Percentiles rank a stretch among this genome's conserved stretches.
phyloP scores from a whole-genome alignment of 1,140 invertebrate genomes.

The Papilio xuthus region DNA sequence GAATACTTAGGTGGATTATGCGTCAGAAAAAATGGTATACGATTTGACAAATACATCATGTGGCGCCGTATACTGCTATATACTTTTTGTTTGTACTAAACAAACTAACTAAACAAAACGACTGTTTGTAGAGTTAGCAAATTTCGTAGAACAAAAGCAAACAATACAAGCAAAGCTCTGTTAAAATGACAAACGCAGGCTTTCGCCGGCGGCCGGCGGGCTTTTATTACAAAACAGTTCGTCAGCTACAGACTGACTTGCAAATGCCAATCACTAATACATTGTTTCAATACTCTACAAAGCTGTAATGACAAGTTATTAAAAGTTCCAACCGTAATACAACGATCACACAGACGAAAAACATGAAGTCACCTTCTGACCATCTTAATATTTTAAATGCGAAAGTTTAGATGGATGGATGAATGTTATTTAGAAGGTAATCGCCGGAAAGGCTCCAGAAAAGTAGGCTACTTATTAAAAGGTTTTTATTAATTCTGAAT shows the following conservation, averaged over 20 bases:
- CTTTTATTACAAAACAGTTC: neutral
- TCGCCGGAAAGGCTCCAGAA: no score
- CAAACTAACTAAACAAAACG: neutral
- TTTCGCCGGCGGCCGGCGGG: neutral
- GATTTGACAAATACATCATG: no score
- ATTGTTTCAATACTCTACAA: neutral
- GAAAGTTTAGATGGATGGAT: no score
- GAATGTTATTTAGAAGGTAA: no score
- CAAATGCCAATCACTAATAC: neutral
- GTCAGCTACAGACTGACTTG: neutral
- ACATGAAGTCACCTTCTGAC: no score
- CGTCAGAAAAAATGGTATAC: no score
- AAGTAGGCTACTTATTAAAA: no score
- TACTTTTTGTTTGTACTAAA: neutral
- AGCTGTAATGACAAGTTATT: neutral
- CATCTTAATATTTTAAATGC: no score
- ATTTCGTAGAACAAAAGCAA: neutral
- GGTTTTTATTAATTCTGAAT: no score
- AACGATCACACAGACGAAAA: neutral
- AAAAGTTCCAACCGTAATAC: neutral
- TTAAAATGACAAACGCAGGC: constrained; percentile 4
- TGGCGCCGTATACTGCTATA: neutral
- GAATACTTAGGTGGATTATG: no score
- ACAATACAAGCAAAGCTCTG: neutral
- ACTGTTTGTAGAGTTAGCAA: neutral